Base-by-base conservation (phyloP, 92 coral and sea anemone species). In the Phymanthus crucifer region DNA sequence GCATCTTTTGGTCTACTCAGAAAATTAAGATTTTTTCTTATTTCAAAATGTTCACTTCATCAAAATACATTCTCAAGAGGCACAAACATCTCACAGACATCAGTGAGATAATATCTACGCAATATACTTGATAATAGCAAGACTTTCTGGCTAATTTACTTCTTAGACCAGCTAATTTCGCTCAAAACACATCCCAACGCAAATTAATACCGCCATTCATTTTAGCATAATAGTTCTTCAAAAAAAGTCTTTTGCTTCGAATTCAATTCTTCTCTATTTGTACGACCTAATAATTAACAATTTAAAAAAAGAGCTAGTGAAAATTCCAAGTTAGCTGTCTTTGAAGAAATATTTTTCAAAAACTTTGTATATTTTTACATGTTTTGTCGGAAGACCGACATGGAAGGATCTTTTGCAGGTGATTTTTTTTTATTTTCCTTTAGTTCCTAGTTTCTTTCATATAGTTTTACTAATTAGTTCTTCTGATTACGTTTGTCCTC, bases 381-480 rank as follows among this genome's bases (percentile, higher is more conserved):
- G 56, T 36, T 36, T 13, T 71, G 9, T 31, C 6, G 31, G 14
- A 19, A 71, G 10, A 33, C 40, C 11, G 33, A 19, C 19, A 9
- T n/a, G 27, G 2, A 40, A 34, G 29, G 19, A 31, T n/a, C 3
- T 37, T 16, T 40, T 6, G 76, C 96, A 91, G 96, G 96, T 91
- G 96, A 86, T 72, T 14, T 32, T 72, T 58, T 40, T 69, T 40
- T 24, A n/a, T 58, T 48, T n/a, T 24, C 35, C 68, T 73, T 78
- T 72, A 76, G 48, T 40, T 72, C 67, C 85, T 78, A 75, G 78
- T 66, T 79, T 68, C 83, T 81, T 83, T 84, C 86, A 72, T 90
- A 81, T 87, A 84, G 85, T 91, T 79, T 84, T 45, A 82, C 83
- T 85, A 92, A 92, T 92, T 92, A 92, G 79, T 83, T 77, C 68